Evolutionary conservation across 2,113 vertebrate species (phyloP).

Genomic region (Stigmatopora nigra): DNA sequence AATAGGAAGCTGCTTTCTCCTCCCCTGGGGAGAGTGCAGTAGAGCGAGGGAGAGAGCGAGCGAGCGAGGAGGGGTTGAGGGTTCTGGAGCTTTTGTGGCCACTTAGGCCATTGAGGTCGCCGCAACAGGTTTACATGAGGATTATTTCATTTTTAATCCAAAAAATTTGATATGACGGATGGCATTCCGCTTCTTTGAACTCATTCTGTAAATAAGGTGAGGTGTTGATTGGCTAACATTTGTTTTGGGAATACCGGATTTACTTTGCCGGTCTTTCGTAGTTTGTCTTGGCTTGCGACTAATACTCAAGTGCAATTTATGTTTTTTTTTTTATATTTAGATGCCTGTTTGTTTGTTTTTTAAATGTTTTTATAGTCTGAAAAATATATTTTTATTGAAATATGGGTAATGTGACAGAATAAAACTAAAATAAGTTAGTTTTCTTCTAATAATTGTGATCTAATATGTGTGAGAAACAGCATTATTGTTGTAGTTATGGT

Average conservation of each 20-base stretch:
- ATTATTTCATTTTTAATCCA: constrained; percentile 18
- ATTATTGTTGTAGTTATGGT: background rate
- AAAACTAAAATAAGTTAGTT: background rate
- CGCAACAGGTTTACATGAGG: constrained; percentile 29
- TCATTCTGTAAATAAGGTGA: constrained; percentile 60
- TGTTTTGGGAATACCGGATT: background rate
- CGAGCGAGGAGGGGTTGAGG: constrained; percentile 43
- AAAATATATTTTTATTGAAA: background rate
- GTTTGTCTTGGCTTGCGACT: no score
- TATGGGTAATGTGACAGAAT: background rate
- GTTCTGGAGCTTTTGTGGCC: constrained; percentile 36
- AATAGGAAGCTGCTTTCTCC: constrained; percentile 52
- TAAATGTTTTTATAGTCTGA: no score
- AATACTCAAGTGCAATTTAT: no score
- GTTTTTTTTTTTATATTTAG: no score
- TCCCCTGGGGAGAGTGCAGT: constrained; percentile 27
- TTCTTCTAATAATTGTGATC: background rate
- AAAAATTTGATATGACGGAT: constrained; percentile 42
- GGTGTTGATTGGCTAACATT: constrained; percentile 12
- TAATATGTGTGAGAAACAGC: background rate
- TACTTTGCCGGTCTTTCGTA: no score
- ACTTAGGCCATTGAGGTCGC: constrained; percentile 33
- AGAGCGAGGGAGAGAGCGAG: constrained; percentile 24
- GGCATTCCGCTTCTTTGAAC: constrained; percentile 36
- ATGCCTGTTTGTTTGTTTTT: no score